Base-by-base conservation (phyloP, 2,113 vertebrate genomes). In the Oreochromis tanganicae region DNA sequence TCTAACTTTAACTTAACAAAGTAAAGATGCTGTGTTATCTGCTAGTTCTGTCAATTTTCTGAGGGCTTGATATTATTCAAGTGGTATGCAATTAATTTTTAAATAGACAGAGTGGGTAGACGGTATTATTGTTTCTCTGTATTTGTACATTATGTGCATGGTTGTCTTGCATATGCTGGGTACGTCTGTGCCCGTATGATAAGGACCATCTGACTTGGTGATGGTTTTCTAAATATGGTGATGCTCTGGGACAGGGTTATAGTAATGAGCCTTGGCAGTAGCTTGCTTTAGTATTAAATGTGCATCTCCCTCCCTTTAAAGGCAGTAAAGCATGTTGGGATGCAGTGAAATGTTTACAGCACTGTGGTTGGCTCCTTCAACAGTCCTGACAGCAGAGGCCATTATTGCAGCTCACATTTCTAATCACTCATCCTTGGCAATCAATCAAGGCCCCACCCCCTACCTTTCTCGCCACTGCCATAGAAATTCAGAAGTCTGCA, bases 321-420 rank as follows among this genome's bases (percentile, higher is more conserved):
- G 90, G 87, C 84, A 92, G 81, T 94, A 93, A 94, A 94, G 84
- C 92, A 93, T 92, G 87, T 57, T 87, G 83, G 83, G 78, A 86
- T 92, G 79, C 87, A 81, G 92, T 93, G 90, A 94, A 92, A 94
- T 94, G 92, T 95, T 96, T 95, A 96, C 86, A 92, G 66, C 82
- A 21, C 66, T 89, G 87, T 87, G 85, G 83, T 87, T 83, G 48
- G 83, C 85, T 95, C 79, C 85, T 87, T 85, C 85, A 82, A 87
- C 80, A 78, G 73, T 50, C 50, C 24, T 81, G 32, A 59, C 85
- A 36, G 19, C 83, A 50, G 73, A 91, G 63, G 80, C 92, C 90
- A 93, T 94, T 94, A 90, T 90, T 88, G 90, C 84, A 84, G 79
- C 71, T 87, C 78, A 85, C 57, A 83, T 78, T 68, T 89, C 91